Evolutionary conservation across 2,113 vertebrate genomes (phyloP), one percentile per base, ranked within the genome.

Genomic region (Cynopterus brachyotis): DNA sequence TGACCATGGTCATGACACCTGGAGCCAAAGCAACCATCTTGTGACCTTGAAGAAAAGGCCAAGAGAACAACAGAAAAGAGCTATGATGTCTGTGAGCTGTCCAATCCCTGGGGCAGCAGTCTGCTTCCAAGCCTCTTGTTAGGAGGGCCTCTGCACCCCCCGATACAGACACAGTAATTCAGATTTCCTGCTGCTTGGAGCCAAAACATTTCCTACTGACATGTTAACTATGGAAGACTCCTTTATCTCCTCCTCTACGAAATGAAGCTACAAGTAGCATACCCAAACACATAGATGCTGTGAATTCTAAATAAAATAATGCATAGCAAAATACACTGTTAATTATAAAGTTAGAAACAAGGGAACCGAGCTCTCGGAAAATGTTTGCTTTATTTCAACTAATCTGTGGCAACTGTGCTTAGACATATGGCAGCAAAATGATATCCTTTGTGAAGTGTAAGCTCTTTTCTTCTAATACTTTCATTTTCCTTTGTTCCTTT

Each of bases 1-100:
- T 78, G 45, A 76, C 20, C 7, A 24, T 32, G 55, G 80, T 7
- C 4, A 11, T 80, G 59, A 87, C 45, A 26, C 6, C 42, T 47
- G 42, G 35, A 92, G 83, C 13, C 59, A 92, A 69, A 64, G 91
- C 30, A 94, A 69, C 37, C 62, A 93, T 79, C 81, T 11, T 93
- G 82, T 89, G 81, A 78, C 79, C 45, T 75, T 87, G 89, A 89
- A 47, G 24, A 37, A 76, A 89, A 92, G 64, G 59, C 66, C 80
- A 81, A 40, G 66, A 80, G 32, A 75, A 26, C 1, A 59, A 59
- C n/a, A 93, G 72, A 66, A 7, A 60, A 40, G 30, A 90, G 24
- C 67, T 57, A 24, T 2, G 32, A 26, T 6, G 10, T 50, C 32
- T 16, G 50, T 8, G 42, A 80, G 64, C 73, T 89, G 64, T 9